Conservation (phyloP, 2,113 vertebrate species). For the Myrmophylax atrothorax region DNA sequence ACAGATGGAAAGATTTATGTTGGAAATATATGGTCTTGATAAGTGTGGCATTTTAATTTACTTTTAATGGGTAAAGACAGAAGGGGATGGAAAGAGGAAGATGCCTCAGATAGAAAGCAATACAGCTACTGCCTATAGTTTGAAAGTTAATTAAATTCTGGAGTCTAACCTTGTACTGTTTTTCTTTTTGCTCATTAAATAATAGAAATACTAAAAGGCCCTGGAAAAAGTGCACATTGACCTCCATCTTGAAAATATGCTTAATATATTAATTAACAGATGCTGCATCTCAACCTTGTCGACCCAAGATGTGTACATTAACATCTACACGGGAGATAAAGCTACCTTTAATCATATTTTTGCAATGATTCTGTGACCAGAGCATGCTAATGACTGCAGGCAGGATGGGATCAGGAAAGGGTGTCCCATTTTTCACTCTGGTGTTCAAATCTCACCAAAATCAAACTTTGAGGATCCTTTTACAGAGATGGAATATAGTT, state of each 20-base stretch:
- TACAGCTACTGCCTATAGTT: not conserved
- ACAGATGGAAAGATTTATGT: not conserved
- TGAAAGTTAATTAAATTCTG: not conserved
- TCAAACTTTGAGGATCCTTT: not conserved
- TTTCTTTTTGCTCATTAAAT: not conserved
- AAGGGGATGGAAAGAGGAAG: not conserved
- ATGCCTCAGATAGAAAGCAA: not conserved
- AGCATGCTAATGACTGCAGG: not conserved
- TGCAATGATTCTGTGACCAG: not conserved
- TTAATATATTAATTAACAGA: not conserved
- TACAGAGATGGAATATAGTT: not conserved
- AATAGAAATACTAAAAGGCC: not conserved
- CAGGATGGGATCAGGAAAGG: not conserved
- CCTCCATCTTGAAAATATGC: not conserved
- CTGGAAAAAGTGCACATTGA: not conserved
- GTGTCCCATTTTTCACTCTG: not conserved
- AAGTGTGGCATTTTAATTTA: not conserved
- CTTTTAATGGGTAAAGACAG: not conserved
- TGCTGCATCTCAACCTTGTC: not conserved
- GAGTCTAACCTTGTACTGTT: not conserved
- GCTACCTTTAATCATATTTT: not conserved
- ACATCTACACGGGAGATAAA: not conserved
- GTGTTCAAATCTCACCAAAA: not conserved
- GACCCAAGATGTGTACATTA: not conserved
- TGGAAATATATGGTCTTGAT: not conserved